These are phyloP conservation scores for Podiceps cristatus DNA, from an alignment of 2,113 vertebrate genomes.

Conservation along the genomic window DNA sequence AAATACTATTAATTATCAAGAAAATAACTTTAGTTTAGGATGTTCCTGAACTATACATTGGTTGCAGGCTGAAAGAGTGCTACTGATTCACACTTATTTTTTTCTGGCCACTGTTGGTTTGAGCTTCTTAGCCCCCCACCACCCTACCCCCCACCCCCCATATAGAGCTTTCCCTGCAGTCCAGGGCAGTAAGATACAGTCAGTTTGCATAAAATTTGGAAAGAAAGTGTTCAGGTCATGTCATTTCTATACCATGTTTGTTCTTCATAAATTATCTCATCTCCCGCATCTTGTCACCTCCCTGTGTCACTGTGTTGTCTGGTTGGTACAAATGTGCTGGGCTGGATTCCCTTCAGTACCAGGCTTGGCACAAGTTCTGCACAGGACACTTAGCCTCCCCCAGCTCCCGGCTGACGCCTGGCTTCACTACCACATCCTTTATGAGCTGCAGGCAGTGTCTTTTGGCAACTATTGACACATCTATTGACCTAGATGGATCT, in stretches of 20 bases:
- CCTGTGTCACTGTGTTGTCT: background rate
- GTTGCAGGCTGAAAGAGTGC: background rate
- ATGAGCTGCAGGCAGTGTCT: background rate
- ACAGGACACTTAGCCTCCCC: background rate
- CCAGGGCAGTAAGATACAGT: background rate
- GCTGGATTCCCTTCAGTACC: background rate
- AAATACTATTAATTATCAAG: background rate
- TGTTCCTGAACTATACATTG: background rate
- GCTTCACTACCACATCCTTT: background rate
- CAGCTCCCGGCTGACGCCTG: background rate
- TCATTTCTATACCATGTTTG: background rate
- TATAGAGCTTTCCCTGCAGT: background rate
- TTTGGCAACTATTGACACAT: too few relatives aligned
- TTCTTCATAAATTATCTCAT: background rate
- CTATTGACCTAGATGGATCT: background rate
- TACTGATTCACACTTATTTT: background rate
- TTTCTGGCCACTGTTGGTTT: background rate
- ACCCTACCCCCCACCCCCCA: too few relatives aligned
- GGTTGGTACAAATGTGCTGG: background rate
- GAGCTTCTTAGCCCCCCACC: background rate
- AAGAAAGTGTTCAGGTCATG: background rate
- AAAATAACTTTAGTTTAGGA: background rate
- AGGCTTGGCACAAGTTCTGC: background rate
- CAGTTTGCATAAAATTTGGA: background rate
- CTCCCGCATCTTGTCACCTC: background rate